Percentiles rank a stretch among this genome's conserved stretches.
These are phyloP conservation scores for Ranitomeya variabilis DNA, from an alignment of 2,113 vertebrate species.

Conservation along the genomic window DNA sequence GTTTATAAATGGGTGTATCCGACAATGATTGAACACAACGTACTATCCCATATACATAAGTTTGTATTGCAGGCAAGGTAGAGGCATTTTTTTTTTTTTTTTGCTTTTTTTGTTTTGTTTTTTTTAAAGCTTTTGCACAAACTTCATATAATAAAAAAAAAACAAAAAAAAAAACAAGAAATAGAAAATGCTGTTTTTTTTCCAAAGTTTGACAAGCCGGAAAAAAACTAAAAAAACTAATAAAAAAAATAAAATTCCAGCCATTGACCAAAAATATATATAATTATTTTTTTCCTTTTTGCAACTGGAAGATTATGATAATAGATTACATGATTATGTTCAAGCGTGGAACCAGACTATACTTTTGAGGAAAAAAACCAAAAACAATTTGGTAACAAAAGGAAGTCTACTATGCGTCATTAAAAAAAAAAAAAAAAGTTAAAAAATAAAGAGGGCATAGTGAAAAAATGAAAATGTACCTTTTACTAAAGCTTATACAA, in stretches of 20 bases:
- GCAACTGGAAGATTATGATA: conserved; percentile 77
- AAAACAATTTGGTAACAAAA: conserved; percentile 93
- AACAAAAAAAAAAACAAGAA: neutral
- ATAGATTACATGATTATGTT: conserved; percentile 79
- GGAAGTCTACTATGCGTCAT: conserved; percentile 91
- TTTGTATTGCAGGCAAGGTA: conserved; percentile 97
- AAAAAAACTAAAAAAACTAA: conserved; percentile 75
- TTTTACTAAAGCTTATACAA: conserved; percentile 99
- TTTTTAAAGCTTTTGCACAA: conserved; percentile 99
- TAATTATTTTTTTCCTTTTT: conserved; percentile 65
- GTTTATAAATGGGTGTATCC: conserved; percentile 69
- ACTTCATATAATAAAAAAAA: conserved; percentile 94
- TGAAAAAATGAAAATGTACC: conserved; percentile 90
- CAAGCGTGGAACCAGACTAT: conserved; percentile 82
- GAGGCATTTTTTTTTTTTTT: conserved; percentile 84
- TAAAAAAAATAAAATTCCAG: conserved; percentile 73
- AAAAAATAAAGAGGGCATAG: conserved; percentile 84
- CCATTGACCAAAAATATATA: conserved; percentile 79
- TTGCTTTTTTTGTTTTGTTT: conserved; percentile 35
- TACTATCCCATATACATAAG: conserved; percentile 78
- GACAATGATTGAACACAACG: conserved; percentile 74
- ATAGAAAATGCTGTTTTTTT: conserved; percentile 84
- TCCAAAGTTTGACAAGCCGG: conserved; percentile 86
- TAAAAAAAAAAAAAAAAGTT: conserved; percentile 73
- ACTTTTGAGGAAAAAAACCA: conserved; percentile 83